Base-by-base conservation (phyloP, 1,140 invertebrate genomes). In the Hyphantria cunea region DNA sequence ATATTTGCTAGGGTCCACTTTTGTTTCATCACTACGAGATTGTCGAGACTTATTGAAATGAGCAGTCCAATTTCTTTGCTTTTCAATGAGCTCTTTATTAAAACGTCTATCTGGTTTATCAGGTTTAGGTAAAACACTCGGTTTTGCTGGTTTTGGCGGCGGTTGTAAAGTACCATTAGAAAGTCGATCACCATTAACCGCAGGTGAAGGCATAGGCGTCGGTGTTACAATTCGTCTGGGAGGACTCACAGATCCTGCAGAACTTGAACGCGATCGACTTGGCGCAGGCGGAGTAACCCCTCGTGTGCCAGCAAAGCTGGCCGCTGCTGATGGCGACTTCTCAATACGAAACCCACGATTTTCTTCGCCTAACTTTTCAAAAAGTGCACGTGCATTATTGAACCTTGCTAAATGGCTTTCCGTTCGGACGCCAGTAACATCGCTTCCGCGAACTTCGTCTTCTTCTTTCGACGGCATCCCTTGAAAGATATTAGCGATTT, bases 401-500 rank as follows among this genome's bases (percentile, higher is more conserved):
- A 99, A 98, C 49, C 97, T 91, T 12, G 96, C 95, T 66, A 97
- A 94, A 82, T 97, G 96, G 66, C 96, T 97, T 90, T 98, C 96
- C 3, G 96, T 96, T 51, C 96, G 92, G 42, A 95, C 95, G n/a
- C 96, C 95, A 3, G 95, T 95, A 39, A 95, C 94, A 72, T 93
- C 92, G 37, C 90, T 92, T 53, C 93, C 77, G 74, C 90, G 70
- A 87, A 87, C 79, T 66, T 89, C 76, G 84, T 87, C 87, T 78
- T 90, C 76, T 68, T 91, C 89, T 59, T 79, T 85, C 31, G 90
- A 83, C 55, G 92, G 87, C 78, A 92, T 92, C 54, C 91, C 94
- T 92, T 96, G 95, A 89, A 97, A 97, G 79, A 97, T 96, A 84
- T 96, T 96, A 32, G 96, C 96, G 56, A 97, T 97, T 91, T 97